Conservation (phyloP, 1,140 invertebrate species). For the Aricia agestis region DNA sequence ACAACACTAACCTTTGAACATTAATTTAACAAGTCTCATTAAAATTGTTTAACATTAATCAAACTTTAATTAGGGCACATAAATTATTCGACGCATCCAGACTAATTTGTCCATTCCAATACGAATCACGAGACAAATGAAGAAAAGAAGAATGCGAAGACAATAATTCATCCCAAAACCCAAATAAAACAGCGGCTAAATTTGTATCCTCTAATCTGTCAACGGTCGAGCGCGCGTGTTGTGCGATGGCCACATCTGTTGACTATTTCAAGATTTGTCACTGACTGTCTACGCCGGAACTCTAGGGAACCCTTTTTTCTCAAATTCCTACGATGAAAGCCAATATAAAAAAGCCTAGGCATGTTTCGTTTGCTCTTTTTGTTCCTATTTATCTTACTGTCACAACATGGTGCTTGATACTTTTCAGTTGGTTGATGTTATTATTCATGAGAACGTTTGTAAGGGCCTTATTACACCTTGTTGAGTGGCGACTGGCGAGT, state of each 20-base stretch:
- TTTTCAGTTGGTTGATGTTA: neutral
- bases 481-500: too few species aligned
- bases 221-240: conserved; percentile 65
- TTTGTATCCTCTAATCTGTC: conserved; percentile 70
- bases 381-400: neutral
- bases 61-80: conserved; percentile 18
- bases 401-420: neutral
- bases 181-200: conserved; percentile 66
- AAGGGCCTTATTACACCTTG: too few species aligned
- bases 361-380: conserved; percentile 25
- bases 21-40: neutral
- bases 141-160: conserved; percentile 42
- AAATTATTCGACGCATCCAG: conserved; percentile 31
- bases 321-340: conserved; percentile 39
- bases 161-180: conserved; percentile 62
- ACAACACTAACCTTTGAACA: neutral
- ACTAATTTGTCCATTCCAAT: conserved; percentile 38
- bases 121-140: conserved; percentile 29
- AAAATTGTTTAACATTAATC: conserved; percentile 8
- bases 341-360: conserved; percentile 30
- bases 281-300: conserved; percentile 59
- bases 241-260: conserved; percentile 66
- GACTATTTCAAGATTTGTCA: conserved; percentile 72
- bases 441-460: too few species aligned
- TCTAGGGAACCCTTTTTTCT: conserved; percentile 54